These are phyloP conservation scores for Tenualosa thibaudeaui DNA, from an alignment of 2,797 vertebrate genomes.

Conservation along the genomic window DNA sequence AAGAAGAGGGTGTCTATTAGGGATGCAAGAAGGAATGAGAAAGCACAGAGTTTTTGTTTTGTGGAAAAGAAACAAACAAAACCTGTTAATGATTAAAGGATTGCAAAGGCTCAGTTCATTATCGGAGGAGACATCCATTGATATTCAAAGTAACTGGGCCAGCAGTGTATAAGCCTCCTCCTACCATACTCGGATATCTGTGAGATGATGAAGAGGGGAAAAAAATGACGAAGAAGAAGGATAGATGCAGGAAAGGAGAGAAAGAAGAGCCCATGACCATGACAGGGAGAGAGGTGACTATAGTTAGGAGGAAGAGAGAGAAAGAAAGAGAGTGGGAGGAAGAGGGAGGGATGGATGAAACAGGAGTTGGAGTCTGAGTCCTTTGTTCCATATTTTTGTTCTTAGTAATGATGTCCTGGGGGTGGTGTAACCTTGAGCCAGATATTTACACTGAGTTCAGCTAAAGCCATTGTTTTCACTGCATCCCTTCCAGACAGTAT, in stretches of 20 bases:
- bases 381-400: slow-evolving; percentile 48
- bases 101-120: not conserved
- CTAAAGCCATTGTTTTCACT: not conserved
- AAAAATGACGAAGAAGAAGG: not conserved
- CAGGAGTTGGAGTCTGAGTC: slow-evolving; percentile 40
- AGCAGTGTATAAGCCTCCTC: not conserved
- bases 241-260: not conserved
- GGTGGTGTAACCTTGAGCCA: slow-evolving; percentile 17
- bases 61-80: slow-evolving; percentile 7
- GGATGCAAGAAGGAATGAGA: not conserved
- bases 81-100: slow-evolving; percentile 41
- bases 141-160: slow-evolving; percentile 17
- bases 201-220: not conserved
- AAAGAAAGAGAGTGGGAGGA: slow-evolving; percentile 1
- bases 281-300: slow-evolving; percentile 1
- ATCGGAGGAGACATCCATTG: not conserved
- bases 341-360: not conserved
- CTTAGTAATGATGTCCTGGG: slow-evolving; percentile 36
- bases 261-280: not conserved
- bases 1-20: not conserved
- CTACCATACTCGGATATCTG: not conserved
- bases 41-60: not conserved
- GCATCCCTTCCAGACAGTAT: not conserved
- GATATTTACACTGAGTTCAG: slow-evolving; percentile 24
- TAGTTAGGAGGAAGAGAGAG: not conserved